Evolutionary conservation across 2,888 invertebrate genomes (phyloP).

Genomic region (Apocheima hispidaria): DNA sequence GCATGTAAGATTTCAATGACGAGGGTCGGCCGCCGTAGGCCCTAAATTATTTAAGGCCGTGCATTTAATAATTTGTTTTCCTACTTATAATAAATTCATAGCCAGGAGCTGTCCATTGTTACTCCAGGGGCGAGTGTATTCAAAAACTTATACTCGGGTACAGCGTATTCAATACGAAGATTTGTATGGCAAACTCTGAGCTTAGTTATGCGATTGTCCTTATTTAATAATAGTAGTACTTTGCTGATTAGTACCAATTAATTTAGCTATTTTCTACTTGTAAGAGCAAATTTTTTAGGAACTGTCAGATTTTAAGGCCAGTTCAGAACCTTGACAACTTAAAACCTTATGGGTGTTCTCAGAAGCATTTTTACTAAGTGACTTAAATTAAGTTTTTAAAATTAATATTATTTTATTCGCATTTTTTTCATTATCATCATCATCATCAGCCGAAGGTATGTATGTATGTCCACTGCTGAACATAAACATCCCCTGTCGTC

Average conservation of each 20-base stretch:
- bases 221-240: background rate
- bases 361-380: too few species aligned
- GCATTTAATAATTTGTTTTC: slow-evolving; percentile 56
- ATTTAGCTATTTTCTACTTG: background rate
- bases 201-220: slow-evolving; percentile 10
- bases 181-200: slow-evolving; percentile 18
- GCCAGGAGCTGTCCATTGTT: slow-evolving; percentile 49
- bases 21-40: slow-evolving; percentile 52
- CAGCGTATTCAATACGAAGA: slow-evolving; percentile 29
- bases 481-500: too few species aligned
- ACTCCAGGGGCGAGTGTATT: slow-evolving; percentile 24
- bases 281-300: background rate
- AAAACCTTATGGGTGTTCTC: too few species aligned
- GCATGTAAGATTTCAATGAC: slow-evolving; percentile 57
- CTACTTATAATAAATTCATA: slow-evolving; percentile 48
- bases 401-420: too few species aligned
- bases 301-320: background rate
- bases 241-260: background rate
- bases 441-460: too few species aligned
- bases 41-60: slow-evolving; percentile 52
- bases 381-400: too few species aligned
- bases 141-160: slow-evolving; percentile 27
- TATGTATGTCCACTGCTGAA: too few species aligned
- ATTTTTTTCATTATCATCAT: too few species aligned
- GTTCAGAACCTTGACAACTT: too few species aligned